Evolutionary conservation across 2,113 vertebrate genomes (phyloP), one percentile per base, ranked within the genome.

Genomic region (Anguilla rostrata): DNA sequence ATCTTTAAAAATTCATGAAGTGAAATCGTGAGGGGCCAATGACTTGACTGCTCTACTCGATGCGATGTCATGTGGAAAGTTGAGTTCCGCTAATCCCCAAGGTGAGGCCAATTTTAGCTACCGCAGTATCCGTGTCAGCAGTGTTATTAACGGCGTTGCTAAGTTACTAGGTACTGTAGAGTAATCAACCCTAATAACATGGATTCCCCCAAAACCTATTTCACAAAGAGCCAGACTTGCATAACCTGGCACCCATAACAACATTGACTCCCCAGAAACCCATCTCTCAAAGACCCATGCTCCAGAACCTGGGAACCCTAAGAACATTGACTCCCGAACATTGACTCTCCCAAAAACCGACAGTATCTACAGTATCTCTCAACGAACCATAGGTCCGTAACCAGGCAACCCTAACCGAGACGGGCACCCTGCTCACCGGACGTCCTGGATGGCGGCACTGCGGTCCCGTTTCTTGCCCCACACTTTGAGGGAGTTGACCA

Each of bases 391-490:
- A 66, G 18, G 9, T 16, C 14, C 18, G 4, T 60, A 60, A 60
- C 56, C 56, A 15, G 60, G 60, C 60, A 66, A 66, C 22, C 60
- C 20, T 26, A 26, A 66, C 20, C 26, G 60, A 22, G 60, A 26
- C 3, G 9, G 53, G 8, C 9, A 20, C 78, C 3, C 14, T 29
- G n/a, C 92, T 86, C 91, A 99, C 98, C 98, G 96, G 85, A 98
- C 96, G 85, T 99, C 98, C 94, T 98, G 97, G 85, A 99, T 96
- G 34, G 97, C 93, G 9, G 96, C 96, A n/a, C 97, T 99, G 89
- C 98, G 96, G 92, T 99, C 98, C 49, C 98, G 91, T 89, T 98
- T 99, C 90, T 99, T 99, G 83, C 97, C 97, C 98, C 98, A 99
- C 0, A 99, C 95, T 56, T 97, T 98, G 40, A 99, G 96, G 16